phyloP scores from a whole-genome alignment of 2,797 vertebrate species.

The Avahi laniger region DNA sequence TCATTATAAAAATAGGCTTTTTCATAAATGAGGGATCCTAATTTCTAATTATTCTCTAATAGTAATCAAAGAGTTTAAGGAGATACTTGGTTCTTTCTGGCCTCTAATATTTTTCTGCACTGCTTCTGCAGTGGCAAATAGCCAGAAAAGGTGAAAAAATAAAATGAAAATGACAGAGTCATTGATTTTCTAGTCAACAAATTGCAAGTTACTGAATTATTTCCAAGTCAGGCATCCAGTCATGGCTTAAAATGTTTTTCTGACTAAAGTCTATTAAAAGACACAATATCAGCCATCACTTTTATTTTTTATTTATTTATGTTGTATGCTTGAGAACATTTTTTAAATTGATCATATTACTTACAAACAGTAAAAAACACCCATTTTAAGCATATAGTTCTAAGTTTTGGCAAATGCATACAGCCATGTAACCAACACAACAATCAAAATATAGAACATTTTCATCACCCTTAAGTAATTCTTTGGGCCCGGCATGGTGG shows the following conservation, averaged over 20 bases:
- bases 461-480: neutral
- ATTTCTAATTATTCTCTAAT: neutral
- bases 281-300: neutral
- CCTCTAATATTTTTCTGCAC: neutral
- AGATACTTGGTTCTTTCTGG: neutral
- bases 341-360: neutral
- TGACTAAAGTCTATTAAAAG: neutral
- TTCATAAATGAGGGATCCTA: neutral
- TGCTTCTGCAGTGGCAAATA: neutral
- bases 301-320: neutral
- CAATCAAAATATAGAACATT: neutral
- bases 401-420: neutral
- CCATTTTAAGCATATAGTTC: neutral
- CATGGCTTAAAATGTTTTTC: neutral
- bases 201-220: conserved; percentile 29
- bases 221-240: conserved; percentile 2
- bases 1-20: neutral
- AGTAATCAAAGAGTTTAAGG: neutral
- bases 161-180: conserved; percentile 44
- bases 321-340: neutral
- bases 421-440: neutral
- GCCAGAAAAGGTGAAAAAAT: neutral
- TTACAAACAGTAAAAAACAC: neutral
- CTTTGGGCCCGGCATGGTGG: too few relatives aligned
- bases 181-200: conserved; percentile 42